Base-by-base conservation (phyloP, 1,140 invertebrate genomes). In the Aphidius ervi region DNA sequence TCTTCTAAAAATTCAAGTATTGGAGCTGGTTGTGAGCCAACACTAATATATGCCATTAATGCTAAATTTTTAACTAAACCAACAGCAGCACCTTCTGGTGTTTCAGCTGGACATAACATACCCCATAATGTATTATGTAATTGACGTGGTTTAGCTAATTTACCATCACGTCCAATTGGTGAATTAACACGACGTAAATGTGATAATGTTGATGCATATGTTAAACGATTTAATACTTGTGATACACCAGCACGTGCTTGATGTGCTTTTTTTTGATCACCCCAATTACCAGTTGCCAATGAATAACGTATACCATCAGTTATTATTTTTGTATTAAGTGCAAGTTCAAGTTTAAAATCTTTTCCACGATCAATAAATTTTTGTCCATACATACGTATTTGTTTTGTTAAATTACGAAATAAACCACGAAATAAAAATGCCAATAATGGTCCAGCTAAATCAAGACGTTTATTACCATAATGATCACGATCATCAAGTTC, bases 1-100 rank as follows among this genome's bases (percentile, higher is more conserved):
- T 99, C 97, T 77, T 99, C 97, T 85, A 99, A 96, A 84, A 99
- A 99, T 82, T 99, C 97, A 5, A 99, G 80, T 82, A 99, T 99
- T 1, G 97, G 97, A 6, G 95, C 97, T 2, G 97, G 96, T 75
- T 98, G 94, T 48, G 94, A 97, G 59, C 97, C 97, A 31, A 99
- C 97, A 68, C 95, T 98, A 67, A 99, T 99, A 70, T 99, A 99
- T 20, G 97, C 94, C 97, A 99, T 99, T 5, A 99, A 81, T 0
- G 97, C 97, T 9, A 99, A 80, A 82, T 99, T 99, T 77, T 99
- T 99, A 20, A 99, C 97, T 46, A 99, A 80, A 50, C 90, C 91
- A 50, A 92, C 90, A 82, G 91, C 91, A 68, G 90, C 90, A 56
- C 91, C 94, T 82, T 99, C 97, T 40, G 97, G 97, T n/a, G 97